Percentiles rank a stretch among this genome's conserved stretches.
Evolutionary conservation across 2,888 invertebrate genomes (phyloP).

Genomic region (Trichogramma dendrolimi): DNA sequence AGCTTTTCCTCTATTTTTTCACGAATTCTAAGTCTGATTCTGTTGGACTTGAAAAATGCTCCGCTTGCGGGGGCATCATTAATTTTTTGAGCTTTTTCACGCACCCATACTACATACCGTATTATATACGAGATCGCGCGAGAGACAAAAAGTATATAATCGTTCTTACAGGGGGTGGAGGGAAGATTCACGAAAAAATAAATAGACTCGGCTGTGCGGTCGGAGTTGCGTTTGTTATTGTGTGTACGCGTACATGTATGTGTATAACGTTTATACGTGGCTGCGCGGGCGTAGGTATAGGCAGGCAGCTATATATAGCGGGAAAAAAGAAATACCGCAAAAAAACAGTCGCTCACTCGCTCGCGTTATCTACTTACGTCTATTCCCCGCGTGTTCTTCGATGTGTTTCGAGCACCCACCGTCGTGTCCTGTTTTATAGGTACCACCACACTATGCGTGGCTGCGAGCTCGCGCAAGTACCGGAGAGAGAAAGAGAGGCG

Average conservation of each 20-base stretch:
- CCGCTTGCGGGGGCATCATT: conserved; percentile 30
- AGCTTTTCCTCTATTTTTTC: conserved; percentile 9
- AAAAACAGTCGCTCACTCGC: not conserved
- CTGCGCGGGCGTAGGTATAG: not conserved
- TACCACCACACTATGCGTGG: too few relatives aligned
- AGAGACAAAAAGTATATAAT: conserved; percentile 18
- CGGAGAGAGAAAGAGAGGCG: too few relatives aligned
- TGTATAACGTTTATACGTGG: not conserved
- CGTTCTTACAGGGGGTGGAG: conserved; percentile 1
- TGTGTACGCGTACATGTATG: not conserved
- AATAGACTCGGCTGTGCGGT: not conserved
- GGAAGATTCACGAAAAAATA: conserved; percentile 8
- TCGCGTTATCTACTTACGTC: not conserved
- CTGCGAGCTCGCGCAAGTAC: too few relatives aligned
- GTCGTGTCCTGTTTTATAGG: too few relatives aligned
- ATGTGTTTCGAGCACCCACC: too few relatives aligned
- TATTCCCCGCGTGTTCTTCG: too few relatives aligned
- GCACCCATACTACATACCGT: not conserved
- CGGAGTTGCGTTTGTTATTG: conserved; percentile 7
- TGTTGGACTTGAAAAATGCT: conserved; percentile 21
- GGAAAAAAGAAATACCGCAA: not conserved
- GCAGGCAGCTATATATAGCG: not conserved
- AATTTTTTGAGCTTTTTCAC: conserved; percentile 20
- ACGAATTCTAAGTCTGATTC: conserved; percentile 36
- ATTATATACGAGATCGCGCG: not conserved